Conservation (phyloP, 2,888 invertebrate species). For the Dicyrtoma fusca region DNA sequence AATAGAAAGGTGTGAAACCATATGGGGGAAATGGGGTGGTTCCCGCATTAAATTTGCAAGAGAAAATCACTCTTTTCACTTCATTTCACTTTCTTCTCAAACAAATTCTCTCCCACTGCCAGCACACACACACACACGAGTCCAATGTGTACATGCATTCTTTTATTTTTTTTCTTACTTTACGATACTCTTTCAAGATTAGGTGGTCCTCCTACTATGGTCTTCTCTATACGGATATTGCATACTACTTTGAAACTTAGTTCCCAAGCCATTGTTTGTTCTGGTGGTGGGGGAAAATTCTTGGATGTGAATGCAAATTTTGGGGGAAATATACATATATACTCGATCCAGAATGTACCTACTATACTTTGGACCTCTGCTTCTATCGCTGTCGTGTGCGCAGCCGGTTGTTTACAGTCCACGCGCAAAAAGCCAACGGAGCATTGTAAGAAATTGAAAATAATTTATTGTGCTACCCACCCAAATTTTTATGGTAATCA, state of each 20-base stretch:
- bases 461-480: too few species aligned
- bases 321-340: too few species aligned
- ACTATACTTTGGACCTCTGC: too few species aligned
- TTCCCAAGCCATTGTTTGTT: too few species aligned
- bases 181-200: not conserved
- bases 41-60: constrained; percentile 37
- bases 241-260: not conserved
- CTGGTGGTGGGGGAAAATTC: too few species aligned
- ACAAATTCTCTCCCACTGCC: not conserved
- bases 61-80: constrained; percentile 30
- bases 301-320: too few species aligned
- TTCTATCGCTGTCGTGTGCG: too few species aligned
- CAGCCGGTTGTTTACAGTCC: too few species aligned
- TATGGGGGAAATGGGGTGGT: constrained; percentile 31
- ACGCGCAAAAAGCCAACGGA: too few species aligned
- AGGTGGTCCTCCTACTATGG: not conserved
- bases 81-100: constrained; percentile 17
- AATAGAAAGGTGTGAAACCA: constrained; percentile 34
- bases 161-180: not conserved
- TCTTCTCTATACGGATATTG: not conserved
- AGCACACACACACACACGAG: not conserved
- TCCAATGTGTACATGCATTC: constrained; percentile 1
- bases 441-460: too few species aligned
- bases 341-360: too few species aligned
- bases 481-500: too few species aligned